phyloP scores from a whole-genome alignment of 2,797 vertebrate genomes.

The Oreochromis mossambicus region DNA sequence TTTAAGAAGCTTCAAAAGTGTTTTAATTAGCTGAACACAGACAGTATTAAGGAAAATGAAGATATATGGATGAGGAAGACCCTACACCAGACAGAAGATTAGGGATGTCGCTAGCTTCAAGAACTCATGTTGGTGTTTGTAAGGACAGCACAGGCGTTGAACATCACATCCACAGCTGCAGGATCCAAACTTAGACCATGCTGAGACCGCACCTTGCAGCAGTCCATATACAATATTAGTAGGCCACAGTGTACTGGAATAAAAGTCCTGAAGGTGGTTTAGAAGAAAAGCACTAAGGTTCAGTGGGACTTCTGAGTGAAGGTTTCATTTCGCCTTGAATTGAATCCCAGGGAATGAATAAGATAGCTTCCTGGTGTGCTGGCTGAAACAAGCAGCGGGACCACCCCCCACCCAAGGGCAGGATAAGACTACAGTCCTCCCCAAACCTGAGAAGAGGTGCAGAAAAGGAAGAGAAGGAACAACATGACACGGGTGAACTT shows the following conservation, averaged over 20 bases:
- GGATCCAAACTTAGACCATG: neutral
- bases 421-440: neutral
- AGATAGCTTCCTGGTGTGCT: neutral
- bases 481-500: neutral
- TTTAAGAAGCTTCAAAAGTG: neutral
- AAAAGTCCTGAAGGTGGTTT: neutral
- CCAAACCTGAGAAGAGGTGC: neutral
- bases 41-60: neutral
- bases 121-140: neutral
- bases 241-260: neutral
- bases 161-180: neutral
- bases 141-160: neutral
- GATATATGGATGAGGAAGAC: rapidly evolving
- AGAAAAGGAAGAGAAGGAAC: neutral
- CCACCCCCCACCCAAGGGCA: neutral
- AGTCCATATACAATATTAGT: rapidly evolving
- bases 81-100: rapidly evolving
- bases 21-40: neutral
- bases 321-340: neutral
- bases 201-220: neutral
- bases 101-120: neutral
- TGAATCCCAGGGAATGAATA: neutral
- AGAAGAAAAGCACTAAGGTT: rapidly evolving
- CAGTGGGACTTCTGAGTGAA: neutral
- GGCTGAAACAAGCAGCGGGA: neutral